Evolutionary conservation across 2,888 invertebrate genomes (phyloP).

Genomic region (Argyresthia goedartella): DNA sequence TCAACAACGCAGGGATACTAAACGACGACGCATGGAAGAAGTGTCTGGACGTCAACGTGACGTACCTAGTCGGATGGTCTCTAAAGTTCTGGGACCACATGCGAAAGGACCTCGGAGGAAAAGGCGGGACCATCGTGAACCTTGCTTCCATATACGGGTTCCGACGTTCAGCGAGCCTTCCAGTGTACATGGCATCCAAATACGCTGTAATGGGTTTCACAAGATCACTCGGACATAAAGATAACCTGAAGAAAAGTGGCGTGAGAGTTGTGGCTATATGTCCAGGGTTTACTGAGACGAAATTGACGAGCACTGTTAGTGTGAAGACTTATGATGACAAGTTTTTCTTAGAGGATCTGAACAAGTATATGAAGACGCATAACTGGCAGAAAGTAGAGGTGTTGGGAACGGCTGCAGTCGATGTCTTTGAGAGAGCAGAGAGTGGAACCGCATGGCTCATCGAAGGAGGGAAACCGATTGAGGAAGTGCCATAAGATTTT

Average conservation of each 20-base stretch:
- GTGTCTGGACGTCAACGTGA: conserved; percentile 21
- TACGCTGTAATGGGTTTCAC: conserved; percentile 59
- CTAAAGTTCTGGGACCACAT: conserved; percentile 59
- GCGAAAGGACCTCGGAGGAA: conserved; percentile 48
- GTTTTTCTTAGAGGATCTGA: conserved; percentile 1
- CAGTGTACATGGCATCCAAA: conserved; percentile 68
- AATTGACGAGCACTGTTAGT: conserved; percentile 15
- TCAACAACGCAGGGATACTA: conserved; percentile 54
- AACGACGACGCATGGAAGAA: conserved; percentile 18
- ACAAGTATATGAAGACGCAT: conserved; percentile 15
- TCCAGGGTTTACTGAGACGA: conserved; percentile 55
- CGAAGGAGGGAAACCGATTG: conserved; percentile 31
- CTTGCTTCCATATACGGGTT: conserved; percentile 70
- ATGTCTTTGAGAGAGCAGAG: conserved; percentile 24
- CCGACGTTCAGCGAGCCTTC: conserved; percentile 44
- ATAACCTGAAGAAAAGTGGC: conserved; percentile 43
- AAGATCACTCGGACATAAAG: conserved; percentile 40
- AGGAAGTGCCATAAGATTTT: conserved; percentile 18
- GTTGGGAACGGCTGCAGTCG: conserved; percentile 14
- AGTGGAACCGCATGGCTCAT: conserved; percentile 54
- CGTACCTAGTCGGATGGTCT: conserved; percentile 21
- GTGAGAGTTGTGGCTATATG: conserved; percentile 58
- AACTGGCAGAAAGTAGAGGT: conserved; percentile 20
- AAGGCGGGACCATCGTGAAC: conserved; percentile 71
- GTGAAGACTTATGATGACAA: conserved; percentile 2